Percentiles rank a stretch among this genome's conserved stretches.
Conservation (phyloP, 2,797 vertebrate species). For the Gallinago nigripennis region DNA sequence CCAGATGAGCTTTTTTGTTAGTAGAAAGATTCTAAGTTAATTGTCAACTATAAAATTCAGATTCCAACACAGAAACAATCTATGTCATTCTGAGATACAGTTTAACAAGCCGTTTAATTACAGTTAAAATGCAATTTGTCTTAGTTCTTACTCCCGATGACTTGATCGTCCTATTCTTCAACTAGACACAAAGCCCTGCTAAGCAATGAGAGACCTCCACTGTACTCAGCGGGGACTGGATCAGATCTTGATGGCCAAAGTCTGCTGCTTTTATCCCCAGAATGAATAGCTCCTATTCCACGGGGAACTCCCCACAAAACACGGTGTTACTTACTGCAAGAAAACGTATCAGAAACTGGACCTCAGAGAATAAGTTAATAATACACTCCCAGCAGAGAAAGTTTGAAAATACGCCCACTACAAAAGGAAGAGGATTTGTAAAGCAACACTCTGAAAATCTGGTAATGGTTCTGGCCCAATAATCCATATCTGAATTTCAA, state of each 20-base stretch:
- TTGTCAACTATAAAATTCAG: not conserved
- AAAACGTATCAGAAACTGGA: not conserved
- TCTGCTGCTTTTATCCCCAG: not conserved
- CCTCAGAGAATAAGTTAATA: not conserved
- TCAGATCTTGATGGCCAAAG: not conserved
- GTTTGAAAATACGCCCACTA: not conserved
- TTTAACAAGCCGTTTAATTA: not conserved
- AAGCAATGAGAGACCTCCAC: not conserved
- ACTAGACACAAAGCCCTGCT: not conserved
- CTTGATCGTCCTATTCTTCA: not conserved
- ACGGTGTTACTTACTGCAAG: not conserved
- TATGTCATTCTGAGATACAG: not conserved
- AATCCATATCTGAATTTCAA: not conserved
- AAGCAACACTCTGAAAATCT: not conserved
- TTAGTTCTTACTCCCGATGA: not conserved
- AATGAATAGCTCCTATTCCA: not conserved
- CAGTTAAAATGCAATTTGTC: not conserved
- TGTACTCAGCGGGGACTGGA: not conserved
- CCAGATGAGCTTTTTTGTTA: not conserved
- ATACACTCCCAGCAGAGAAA: not conserved
- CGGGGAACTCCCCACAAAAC: not conserved
- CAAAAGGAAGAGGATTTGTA: not conserved
- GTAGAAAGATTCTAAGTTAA: not conserved
- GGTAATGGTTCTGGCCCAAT: not conserved
- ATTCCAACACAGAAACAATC: not conserved